Base-by-base conservation (phyloP, 2,113 vertebrate species). In the Melospiza melodia region DNA sequence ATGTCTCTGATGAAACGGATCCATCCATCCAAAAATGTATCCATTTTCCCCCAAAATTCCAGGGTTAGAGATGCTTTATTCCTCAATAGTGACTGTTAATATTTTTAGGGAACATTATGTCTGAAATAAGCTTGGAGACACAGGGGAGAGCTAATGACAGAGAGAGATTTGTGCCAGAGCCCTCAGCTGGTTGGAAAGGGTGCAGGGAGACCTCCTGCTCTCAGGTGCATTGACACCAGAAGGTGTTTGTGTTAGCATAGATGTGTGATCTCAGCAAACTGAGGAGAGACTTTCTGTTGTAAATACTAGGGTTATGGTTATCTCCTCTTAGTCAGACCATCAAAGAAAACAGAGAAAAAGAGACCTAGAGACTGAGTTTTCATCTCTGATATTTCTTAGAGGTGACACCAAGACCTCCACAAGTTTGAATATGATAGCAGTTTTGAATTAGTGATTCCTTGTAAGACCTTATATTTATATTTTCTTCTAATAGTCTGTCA, bases 351-450 rank as follows among this genome's bases (percentile, higher is more conserved):
- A 35, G 31, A 68, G 14, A 59, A 24, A 68, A 86, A 39, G 30
- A 59, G 14, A 43, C 7, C 5, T 49, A 35, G 43, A 27, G 25
- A 74, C 7, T 48, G 37, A 66, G 15, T 51, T 91, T 84, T 73
- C 66, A 35, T 61, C 23, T 89, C 28, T 86, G 59, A 15, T 55
- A 19, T 46, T 89, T 87, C 49, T 78, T 93, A 59, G 37, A 18
- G 7, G 10, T 74, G 11, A 2, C 20, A 43, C 25, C 7, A 46
- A 84, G n/a, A 71, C 12, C 4, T 75, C 27, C 0, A 0, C 12
- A 85, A 57, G 16, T 83, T 58, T 83, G 21, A 59, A 43, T 62
- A 18, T 30, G 12, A 35, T 6, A 71, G 21, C 15, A 76, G 43
- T 27, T 85, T 85, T 73, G 31, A 72, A 65, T 90, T 69, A 52